Evolutionary conservation across 2,797 vertebrate genomes (phyloP).

Genomic region (Protosalanx chinensis): DNA sequence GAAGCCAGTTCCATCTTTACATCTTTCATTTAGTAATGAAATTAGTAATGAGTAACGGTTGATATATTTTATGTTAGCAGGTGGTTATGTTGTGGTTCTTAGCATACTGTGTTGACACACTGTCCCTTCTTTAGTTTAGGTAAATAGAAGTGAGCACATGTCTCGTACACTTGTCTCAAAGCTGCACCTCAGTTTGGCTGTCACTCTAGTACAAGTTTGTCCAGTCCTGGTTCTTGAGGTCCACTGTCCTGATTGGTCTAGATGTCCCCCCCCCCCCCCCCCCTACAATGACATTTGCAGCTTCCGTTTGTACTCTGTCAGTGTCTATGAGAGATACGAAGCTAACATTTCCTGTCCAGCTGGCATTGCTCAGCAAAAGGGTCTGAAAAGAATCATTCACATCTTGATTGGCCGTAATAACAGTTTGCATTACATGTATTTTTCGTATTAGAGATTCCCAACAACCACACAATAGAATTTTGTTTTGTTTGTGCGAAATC

Average conservation of each 20-base stretch:
- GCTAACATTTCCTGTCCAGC: neutral
- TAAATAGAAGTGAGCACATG: neutral
- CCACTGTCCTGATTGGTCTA: no score
- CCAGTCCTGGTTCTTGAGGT: no score
- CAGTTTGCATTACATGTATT: neutral
- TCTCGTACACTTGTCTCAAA: no score
- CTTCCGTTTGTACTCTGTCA: neutral
- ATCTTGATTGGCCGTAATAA: neutral
- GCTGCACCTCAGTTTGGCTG: no score
- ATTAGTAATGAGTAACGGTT: neutral
- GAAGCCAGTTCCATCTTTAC: slow-evolving; percentile 27
- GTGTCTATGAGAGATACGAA: neutral
- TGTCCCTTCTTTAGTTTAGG: neutral
- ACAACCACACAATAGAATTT: no score
- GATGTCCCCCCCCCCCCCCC: no score
- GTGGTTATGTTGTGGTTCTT: neutral
- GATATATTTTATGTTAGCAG: neutral
- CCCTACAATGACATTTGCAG: neutral
- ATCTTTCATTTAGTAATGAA: slow-evolving; percentile 23
- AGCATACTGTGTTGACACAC: neutral
- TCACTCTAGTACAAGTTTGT: no score
- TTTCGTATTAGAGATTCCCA: no score
- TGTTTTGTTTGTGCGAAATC: no score
- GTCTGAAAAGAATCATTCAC: neutral
- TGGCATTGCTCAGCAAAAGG: neutral